Evolutionary conservation across 2,888 invertebrate genomes (phyloP).

Genomic region (Amitus sp.): DNA sequence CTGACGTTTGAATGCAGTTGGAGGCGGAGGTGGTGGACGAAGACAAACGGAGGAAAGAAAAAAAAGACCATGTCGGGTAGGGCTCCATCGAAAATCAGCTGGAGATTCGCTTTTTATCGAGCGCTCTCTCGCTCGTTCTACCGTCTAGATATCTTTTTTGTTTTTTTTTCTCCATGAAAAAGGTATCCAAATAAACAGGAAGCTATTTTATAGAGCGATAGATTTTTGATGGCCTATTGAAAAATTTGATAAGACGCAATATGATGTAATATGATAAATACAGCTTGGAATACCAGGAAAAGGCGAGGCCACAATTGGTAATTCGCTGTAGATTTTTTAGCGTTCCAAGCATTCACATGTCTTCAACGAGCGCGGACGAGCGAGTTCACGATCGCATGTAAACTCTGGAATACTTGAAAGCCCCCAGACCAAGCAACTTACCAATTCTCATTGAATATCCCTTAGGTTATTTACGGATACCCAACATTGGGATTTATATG

Average conservation of each 20-base stretch:
- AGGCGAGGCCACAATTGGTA: constrained; percentile 57
- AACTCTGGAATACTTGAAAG: constrained; percentile 40
- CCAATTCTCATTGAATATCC: constrained; percentile 60
- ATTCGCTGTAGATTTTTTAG: constrained; percentile 55
- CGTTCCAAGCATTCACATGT: constrained; percentile 59
- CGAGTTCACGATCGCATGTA: constrained; percentile 41
- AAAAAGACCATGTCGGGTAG: constrained; percentile 1
- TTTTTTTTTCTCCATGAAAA: no score
- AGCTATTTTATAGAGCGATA: no score
- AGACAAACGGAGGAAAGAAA: constrained; percentile 22
- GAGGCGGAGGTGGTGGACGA: constrained; percentile 11
- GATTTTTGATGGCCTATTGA: no score
- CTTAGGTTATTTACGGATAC: constrained; percentile 57
- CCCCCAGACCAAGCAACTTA: no score
- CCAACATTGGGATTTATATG: constrained; percentile 56
- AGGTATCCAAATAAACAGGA: no score
- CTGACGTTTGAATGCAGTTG: constrained; percentile 61
- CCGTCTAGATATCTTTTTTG: neutral
- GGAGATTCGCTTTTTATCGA: constrained; percentile 29
- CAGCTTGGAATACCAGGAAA: constrained; percentile 52
- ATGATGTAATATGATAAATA: constrained; percentile 45
- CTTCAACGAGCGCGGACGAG: constrained; percentile 47
- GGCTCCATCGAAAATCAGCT: constrained; percentile 25
- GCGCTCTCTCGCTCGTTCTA: constrained; percentile 27
- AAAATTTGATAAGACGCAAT: no score